Conservation (phyloP, 2,888 invertebrate species). For the Mesoligia furuncula region DNA sequence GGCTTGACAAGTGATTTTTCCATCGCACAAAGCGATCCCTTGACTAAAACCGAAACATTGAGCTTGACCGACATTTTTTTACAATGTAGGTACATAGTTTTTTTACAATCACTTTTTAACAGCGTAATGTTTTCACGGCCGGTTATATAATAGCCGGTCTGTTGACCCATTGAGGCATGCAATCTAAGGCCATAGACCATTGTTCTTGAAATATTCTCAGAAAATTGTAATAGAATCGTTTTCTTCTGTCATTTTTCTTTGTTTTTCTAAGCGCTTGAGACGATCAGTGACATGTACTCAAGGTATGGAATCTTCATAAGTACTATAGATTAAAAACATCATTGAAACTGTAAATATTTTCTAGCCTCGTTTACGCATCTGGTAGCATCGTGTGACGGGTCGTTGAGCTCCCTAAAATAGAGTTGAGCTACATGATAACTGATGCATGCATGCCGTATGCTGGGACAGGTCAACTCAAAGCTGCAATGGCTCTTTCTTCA, state of each 20-base stretch:
- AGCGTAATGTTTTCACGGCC: slow-evolving; percentile 63
- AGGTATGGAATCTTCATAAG: not conserved
- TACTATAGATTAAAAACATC: not conserved
- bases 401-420: no score
- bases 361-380: no score
- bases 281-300: not conserved
- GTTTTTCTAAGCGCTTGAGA: not conserved
- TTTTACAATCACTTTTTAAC: slow-evolving; percentile 66
- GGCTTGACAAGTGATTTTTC: slow-evolving; percentile 16
- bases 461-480: no score
- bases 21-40: slow-evolving; percentile 28
- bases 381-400: no score
- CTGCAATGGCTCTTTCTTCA: no score
- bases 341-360: not conserved
- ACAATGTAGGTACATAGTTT: slow-evolving; percentile 49
- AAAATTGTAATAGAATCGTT: slow-evolving; percentile 27
- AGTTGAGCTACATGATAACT: no score
- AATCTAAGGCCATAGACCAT: slow-evolving; percentile 49
- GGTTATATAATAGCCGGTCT: slow-evolving; percentile 65
- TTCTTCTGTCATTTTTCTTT: slow-evolving; percentile 1
- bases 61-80: slow-evolving; percentile 65
- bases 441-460: no score
- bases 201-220: slow-evolving; percentile 54
- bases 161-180: slow-evolving; percentile 53
- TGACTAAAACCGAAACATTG: slow-evolving; percentile 56